Evolutionary conservation across 2,888 invertebrate species (phyloP).

Genomic region (Agriopis aurantiaria): DNA sequence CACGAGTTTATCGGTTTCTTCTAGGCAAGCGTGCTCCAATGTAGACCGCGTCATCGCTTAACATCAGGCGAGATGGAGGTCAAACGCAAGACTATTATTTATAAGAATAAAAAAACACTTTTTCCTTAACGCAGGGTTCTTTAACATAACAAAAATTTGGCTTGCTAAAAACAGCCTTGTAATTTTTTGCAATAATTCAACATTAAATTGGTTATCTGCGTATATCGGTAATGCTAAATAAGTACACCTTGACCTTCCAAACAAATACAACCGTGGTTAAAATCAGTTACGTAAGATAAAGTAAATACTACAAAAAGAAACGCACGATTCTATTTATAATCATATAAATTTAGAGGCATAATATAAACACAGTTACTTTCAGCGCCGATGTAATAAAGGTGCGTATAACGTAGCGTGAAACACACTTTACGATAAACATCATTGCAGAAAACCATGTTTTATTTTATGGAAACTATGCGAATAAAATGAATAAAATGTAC

Average conservation of each 20-base stretch:
- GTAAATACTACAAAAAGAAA: constrained; percentile 44
- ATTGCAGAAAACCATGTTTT: neutral
- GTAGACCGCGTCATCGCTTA: too few relatives aligned
- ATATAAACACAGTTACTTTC: constrained; percentile 24
- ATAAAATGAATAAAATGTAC: too few relatives aligned
- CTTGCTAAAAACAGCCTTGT: neutral
- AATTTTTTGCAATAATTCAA: constrained; percentile 17
- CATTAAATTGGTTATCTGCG: neutral
- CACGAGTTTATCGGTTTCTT: too few relatives aligned
- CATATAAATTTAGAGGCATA: constrained; percentile 1
- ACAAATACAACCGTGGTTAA: constrained; percentile 50
- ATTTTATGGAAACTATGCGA: neutral
- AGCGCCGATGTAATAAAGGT: constrained; percentile 27
- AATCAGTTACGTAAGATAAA: constrained; percentile 41
- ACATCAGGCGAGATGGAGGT: too few relatives aligned
- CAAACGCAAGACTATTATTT: too few relatives aligned
- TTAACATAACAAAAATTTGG: neutral
- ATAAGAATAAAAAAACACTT: too few relatives aligned
- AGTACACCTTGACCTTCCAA: constrained; percentile 39
- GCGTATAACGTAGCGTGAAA: constrained; percentile 6
- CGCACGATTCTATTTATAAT: constrained; percentile 18
- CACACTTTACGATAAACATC: constrained; percentile 5
- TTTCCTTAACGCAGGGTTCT: neutral
- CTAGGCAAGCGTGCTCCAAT: too few relatives aligned
- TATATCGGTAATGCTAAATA: constrained; percentile 1